Evolutionary conservation across 1,140 invertebrate species (phyloP).

Genomic region (Prorops nasuta): DNA sequence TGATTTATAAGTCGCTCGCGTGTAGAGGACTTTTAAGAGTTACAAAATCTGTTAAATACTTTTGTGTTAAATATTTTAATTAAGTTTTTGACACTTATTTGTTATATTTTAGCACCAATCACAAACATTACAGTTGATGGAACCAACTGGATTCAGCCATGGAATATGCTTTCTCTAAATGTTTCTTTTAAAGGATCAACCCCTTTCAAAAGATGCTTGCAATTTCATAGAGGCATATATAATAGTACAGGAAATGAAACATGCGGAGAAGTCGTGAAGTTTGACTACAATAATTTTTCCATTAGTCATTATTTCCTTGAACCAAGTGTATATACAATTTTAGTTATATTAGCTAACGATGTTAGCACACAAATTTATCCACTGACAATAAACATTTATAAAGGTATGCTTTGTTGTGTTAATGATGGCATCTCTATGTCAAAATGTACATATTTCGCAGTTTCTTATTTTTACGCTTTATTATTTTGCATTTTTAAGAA

Average conservation of each 20-base stretch:
- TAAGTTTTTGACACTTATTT: conserved; percentile 1
- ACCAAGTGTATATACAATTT: conserved; percentile 66
- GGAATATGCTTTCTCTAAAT: conserved; percentile 69
- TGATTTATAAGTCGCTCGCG: too few species aligned
- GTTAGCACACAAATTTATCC: conserved; percentile 67
- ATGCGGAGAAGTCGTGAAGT: conserved; percentile 50
- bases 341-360: conserved; percentile 74
- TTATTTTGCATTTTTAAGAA: too few species aligned
- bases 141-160: conserved; percentile 77
- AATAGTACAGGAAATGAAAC: conserved; percentile 79
- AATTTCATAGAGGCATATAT: conserved; percentile 65
- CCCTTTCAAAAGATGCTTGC: conserved; percentile 67
- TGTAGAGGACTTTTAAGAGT: too few species aligned
- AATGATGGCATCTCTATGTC: too few species aligned
- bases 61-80: neutral
- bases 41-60: too few species aligned
- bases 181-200: conserved; percentile 71
- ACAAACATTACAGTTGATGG: conserved; percentile 66
- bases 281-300: conserved; percentile 62
- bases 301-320: conserved; percentile 68
- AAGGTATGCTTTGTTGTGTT: conserved; percentile 61
- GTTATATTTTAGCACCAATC: conserved; percentile 64
- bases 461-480: too few species aligned
- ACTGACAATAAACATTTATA: conserved; percentile 75
- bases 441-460: too few species aligned